These are phyloP conservation scores for Arothron firmamentum DNA, from an alignment of 2,113 vertebrate species.

Conservation along the genomic window DNA sequence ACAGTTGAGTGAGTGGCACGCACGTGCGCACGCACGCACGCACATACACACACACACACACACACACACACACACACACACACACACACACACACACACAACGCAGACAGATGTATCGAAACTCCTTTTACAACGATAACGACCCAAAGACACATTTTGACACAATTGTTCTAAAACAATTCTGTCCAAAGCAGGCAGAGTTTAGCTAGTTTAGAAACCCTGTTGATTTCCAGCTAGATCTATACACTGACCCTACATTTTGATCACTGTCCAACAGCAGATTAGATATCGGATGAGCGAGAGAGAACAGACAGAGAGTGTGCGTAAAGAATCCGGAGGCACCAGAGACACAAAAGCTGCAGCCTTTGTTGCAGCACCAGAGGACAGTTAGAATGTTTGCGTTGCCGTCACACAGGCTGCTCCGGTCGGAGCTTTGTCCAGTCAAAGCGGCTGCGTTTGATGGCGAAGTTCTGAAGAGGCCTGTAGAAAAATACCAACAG, in stretches of 20 bases:
- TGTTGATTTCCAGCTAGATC: constrained; percentile 1
- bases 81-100: neutral
- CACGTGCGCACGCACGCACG: constrained; percentile 2
- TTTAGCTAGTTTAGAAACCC: neutral
- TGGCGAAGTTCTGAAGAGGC: no score
- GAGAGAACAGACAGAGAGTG: constrained; percentile 6
- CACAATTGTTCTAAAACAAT: no score
- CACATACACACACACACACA: neutral
- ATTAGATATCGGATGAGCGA: constrained; percentile 20
- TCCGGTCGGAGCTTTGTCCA: no score
- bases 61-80: neutral
- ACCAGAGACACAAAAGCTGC: constrained; percentile 16
- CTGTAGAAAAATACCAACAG: no score
- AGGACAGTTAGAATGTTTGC: neutral
- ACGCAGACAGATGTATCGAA: neutral
- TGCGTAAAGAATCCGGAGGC: neutral
- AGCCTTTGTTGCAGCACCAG: neutral
- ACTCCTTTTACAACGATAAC: no score
- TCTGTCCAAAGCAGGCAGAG: neutral
- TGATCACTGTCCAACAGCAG: constrained; percentile 23
- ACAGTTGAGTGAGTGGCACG: constrained; percentile 80
- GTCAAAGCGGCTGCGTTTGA: no score
- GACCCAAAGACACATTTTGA: no score
- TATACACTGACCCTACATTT: neutral
- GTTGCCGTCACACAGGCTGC: no score